Conservation (phyloP, 2,888 invertebrate species). For the Sinhomidia bicolor region DNA sequence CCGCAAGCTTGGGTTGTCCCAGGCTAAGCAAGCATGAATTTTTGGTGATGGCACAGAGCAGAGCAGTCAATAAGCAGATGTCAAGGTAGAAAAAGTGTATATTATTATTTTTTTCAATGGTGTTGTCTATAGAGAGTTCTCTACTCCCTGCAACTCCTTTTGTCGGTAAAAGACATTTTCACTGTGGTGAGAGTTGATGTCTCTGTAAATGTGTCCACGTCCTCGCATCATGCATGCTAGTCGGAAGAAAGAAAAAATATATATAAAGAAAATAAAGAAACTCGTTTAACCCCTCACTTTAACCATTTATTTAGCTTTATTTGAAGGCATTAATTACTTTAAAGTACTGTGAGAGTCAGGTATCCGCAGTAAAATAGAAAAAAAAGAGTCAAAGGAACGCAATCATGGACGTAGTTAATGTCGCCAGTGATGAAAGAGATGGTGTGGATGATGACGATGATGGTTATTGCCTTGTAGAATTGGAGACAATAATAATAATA, state of each 20-base stretch:
- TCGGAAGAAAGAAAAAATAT: not conserved
- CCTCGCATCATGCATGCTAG: no score
- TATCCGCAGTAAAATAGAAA: not conserved
- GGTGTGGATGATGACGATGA: not conserved
- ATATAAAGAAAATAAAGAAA: not conserved
- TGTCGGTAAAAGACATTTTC: constrained; percentile 45
- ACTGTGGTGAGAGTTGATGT: constrained; percentile 32
- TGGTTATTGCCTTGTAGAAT: constrained; percentile 14
- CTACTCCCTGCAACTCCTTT: not conserved
- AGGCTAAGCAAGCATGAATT: not conserved
- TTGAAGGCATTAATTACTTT: constrained; percentile 52
- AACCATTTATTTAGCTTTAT: constrained; percentile 20
- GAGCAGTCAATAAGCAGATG: not conserved
- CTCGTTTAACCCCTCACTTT: constrained; percentile 46
- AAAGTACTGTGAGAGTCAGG: not conserved
- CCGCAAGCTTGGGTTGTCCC: constrained; percentile 23
- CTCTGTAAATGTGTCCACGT: constrained; percentile 37
- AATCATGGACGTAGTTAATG: not conserved
- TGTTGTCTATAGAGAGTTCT: not conserved
- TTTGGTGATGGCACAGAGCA: not conserved
- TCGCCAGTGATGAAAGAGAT: constrained; percentile 17
- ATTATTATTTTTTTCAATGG: no score
- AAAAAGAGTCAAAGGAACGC: constrained; percentile 13
- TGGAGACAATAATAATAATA: constrained; percentile 6
- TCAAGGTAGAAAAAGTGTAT: no score